These are phyloP conservation scores for Apogon talboti DNA, from an alignment of 2,797 vertebrate genomes.

Conservation along the genomic window DNA sequence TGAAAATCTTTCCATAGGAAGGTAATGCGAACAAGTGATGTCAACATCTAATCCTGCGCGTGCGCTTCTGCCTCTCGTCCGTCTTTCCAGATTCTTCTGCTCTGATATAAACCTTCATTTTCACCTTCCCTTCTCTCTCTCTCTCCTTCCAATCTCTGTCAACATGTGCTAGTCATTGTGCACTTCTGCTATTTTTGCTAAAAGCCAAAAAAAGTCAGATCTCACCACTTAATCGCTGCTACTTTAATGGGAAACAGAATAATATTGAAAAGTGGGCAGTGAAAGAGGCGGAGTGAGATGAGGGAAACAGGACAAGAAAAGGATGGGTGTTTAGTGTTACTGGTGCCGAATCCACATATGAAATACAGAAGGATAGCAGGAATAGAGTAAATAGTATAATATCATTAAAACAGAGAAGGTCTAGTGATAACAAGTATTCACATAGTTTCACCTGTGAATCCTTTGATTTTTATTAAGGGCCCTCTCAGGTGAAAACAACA, in stretches of 20 bases:
- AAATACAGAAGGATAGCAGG: constrained; percentile 10
- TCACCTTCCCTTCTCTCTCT: constrained; percentile 19
- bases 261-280: constrained; percentile 38
- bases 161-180: constrained; percentile 70
- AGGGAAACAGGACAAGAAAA: not conserved
- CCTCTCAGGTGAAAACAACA: too few species aligned
- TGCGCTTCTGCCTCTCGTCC: constrained; percentile 9
- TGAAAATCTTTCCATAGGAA: constrained; percentile 33
- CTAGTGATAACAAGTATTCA: too few species aligned
- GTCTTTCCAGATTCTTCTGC: not conserved
- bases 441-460: too few species aligned
- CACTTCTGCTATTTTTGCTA: constrained; percentile 48
- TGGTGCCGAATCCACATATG: not conserved
- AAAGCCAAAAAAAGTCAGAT: constrained; percentile 61
- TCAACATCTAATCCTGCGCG: constrained; percentile 2
- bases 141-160: constrained; percentile 43
- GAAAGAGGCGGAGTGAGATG: not conserved
- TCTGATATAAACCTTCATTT: constrained; percentile 32
- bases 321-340: constrained; percentile 2
- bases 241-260: constrained; percentile 65
- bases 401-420: too few species aligned
- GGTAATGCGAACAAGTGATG: constrained; percentile 30
- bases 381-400: not conserved
- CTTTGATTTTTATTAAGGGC: too few species aligned
- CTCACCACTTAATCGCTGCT: constrained; percentile 60